Base-by-base conservation (phyloP, 2,888 invertebrate species). In the Eumerus sabulonum region DNA sequence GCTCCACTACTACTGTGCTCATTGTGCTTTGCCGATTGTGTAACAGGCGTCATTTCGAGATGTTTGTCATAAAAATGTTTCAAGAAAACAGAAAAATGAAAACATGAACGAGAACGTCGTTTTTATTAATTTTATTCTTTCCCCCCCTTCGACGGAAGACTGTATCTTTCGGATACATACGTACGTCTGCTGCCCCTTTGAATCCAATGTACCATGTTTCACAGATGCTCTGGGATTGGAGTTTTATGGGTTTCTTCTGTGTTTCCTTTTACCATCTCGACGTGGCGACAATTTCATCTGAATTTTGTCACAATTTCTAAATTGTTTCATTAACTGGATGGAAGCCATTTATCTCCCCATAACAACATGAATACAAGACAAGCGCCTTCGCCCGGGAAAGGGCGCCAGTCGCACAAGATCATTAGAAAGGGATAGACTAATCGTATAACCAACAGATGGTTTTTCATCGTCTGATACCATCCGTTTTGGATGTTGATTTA, bases 101-200 rank as follows among this genome's bases (percentile, higher is more conserved):
- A 76, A 76, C 71, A 76, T 77, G 60, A 77, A 72, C 67, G 77
- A 77, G 67, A 72, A 59, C 72, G 77, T 72, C 72, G 57, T 72
- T 77, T 47, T 56, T 66, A 67, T 54, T 53, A 40, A 51, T 63
- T 74, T 62, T n/a, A n/a, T n/a, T 19, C 17, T 51, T 42, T 11
- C 40, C 9, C 57, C 12, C 14, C 16, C 45, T 53, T 66, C 9
- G 38, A 9, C 14, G 27, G 27, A 27, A 4, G 27, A 27, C 27
- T 27, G 27, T 27, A n/a, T 27, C 27, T 27, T 27, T 4, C 27
- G n/a, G n/a, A n/a, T n/a, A n/a, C n/a, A n/a, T n/a, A n/a, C n/a
- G n/a, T n/a, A n/a, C n/a, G n/a, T n/a, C n/a, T n/a, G n/a, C n/a
- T n/a, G n/a, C n/a, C n/a, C n/a, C n/a, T n/a, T n/a, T n/a, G n/a